Percentiles rank a stretch among this genome's conserved stretches.
phyloP scores from a whole-genome alignment of 2,113 vertebrate species.

The Meriones unguiculatus region DNA sequence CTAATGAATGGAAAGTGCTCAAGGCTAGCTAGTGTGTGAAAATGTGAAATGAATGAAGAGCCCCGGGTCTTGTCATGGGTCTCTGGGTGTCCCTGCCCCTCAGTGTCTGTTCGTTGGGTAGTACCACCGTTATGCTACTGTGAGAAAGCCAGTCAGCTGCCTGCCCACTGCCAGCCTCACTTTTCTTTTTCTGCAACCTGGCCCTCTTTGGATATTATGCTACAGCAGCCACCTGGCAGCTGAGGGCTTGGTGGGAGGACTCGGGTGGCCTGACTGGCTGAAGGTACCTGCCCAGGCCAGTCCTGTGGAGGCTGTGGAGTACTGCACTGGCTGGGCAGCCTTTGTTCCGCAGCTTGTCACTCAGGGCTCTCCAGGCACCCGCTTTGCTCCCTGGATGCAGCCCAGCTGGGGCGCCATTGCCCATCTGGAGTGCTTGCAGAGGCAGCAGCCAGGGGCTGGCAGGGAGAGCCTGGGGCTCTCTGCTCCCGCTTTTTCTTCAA shows the following conservation, averaged over 20 bases:
- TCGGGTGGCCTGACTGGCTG: neutral
- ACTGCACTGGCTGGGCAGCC: rapidly evolving
- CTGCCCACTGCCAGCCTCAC: neutral
- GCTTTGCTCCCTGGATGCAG: neutral
- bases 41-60: no score
- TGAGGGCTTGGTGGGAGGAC: neutral
- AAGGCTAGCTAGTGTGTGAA: neutral
- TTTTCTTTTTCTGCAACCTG: neutral
- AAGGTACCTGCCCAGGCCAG: neutral
- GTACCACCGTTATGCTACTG: neutral
- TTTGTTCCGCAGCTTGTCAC: neutral
- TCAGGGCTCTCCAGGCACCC: neutral
- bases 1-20: neutral
- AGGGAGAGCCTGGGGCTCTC: neutral
- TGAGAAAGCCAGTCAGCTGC: slow-evolving; percentile 21
- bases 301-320: neutral
- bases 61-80: neutral
- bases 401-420: slow-evolving; percentile 24
- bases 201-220: neutral
- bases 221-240: neutral
- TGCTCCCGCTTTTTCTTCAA: neutral
- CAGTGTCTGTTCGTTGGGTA: neutral
- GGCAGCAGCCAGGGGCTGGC: neutral
- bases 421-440: slow-evolving; percentile 42
- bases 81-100: neutral